These are phyloP conservation scores for Nannoperca obscura DNA, from an alignment of 2,797 vertebrate species.

Conservation along the genomic window DNA sequence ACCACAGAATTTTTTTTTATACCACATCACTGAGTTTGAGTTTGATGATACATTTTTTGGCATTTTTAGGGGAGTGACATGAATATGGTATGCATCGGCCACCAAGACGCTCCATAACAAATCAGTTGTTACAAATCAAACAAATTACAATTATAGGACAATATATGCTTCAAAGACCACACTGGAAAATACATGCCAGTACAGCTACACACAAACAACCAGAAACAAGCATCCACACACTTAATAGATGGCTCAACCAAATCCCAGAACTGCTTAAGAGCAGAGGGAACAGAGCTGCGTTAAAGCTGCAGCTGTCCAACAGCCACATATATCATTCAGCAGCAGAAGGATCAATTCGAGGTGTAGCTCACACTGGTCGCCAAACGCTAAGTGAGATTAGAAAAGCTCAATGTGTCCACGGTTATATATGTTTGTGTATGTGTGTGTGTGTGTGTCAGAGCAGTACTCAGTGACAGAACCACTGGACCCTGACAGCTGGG, in stretches of 20 bases:
- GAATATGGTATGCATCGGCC: background rate
- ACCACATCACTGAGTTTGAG: too few relatives aligned
- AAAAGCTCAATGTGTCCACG: slow-evolving; percentile 47
- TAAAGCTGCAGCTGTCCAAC: slow-evolving; percentile 29
- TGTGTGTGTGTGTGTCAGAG: slow-evolving; percentile 21
- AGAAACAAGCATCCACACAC: slow-evolving; percentile 11
- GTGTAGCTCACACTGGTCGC: slow-evolving; percentile 22
- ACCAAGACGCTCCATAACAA: background rate
- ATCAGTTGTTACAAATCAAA: slow-evolving; percentile 1
- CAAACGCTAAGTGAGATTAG: slow-evolving; percentile 57
- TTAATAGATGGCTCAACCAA: slow-evolving; percentile 19
- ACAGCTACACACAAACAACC: slow-evolving; percentile 18
- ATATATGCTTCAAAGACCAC: background rate
- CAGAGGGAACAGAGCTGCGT: slow-evolving; percentile 27
- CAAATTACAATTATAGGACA: background rate
- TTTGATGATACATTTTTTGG: background rate
- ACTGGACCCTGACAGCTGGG: slow-evolving; percentile 52
- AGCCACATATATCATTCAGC: slow-evolving; percentile 50
- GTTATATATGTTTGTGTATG: background rate
- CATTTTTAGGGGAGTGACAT: background rate
- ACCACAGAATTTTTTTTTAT: background rate
- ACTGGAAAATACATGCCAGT: background rate
- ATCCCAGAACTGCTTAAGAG: slow-evolving; percentile 35
- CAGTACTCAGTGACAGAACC: slow-evolving; percentile 34
- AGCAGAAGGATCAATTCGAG: slow-evolving; percentile 47